A percentile compares a stretch with the other conserved stretches of the same genome.
phyloP scores from a whole-genome alignment of 2,888 invertebrate genomes.

The Adelphocoris suturalis region DNA sequence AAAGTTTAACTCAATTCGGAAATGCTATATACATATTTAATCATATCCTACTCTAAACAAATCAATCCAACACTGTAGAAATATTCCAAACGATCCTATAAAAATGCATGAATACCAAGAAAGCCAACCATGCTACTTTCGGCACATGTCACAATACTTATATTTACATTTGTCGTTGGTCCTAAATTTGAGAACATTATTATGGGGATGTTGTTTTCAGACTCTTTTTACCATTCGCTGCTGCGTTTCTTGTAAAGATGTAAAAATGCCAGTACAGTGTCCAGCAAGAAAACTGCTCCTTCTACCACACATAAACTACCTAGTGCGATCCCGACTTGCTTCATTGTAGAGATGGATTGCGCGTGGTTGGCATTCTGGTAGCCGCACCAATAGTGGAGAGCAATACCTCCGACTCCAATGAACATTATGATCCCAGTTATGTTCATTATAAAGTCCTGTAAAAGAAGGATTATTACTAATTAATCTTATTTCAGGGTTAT shows the following conservation, averaged over 20 bases:
- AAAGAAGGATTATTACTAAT: conserved; percentile 74
- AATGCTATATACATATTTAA: too few relatives aligned
- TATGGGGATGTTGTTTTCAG: not conserved
- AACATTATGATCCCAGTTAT: conserved; percentile 91
- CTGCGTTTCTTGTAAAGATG: conserved; percentile 80
- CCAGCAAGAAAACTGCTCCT: conserved; percentile 89
- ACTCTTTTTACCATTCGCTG: conserved; percentile 51
- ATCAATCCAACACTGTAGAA: too few relatives aligned
- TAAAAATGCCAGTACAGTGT: conserved; percentile 87
- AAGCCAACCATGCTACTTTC: too few relatives aligned
- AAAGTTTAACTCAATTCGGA: too few relatives aligned
- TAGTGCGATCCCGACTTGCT: conserved; percentile 89
- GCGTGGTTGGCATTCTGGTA: conserved; percentile 90
- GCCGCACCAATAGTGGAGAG: conserved; percentile 93
- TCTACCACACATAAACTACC: conserved; percentile 89
- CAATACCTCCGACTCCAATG: conserved; percentile 91
- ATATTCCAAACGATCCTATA: too few relatives aligned
- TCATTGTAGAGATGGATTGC: conserved; percentile 86
- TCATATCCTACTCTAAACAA: too few relatives aligned
- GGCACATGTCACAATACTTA: too few relatives aligned
- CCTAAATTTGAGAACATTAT: too few relatives aligned
- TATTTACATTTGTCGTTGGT: too few relatives aligned
- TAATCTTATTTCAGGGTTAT: too few relatives aligned
- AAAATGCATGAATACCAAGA: too few relatives aligned
- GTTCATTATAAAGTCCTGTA: conserved; percentile 93